A percentile compares a stretch with the other conserved stretches of the same genome.
Evolutionary conservation across 2,113 vertebrate species (phyloP).

Genomic region (Danionella cerebrum): DNA sequence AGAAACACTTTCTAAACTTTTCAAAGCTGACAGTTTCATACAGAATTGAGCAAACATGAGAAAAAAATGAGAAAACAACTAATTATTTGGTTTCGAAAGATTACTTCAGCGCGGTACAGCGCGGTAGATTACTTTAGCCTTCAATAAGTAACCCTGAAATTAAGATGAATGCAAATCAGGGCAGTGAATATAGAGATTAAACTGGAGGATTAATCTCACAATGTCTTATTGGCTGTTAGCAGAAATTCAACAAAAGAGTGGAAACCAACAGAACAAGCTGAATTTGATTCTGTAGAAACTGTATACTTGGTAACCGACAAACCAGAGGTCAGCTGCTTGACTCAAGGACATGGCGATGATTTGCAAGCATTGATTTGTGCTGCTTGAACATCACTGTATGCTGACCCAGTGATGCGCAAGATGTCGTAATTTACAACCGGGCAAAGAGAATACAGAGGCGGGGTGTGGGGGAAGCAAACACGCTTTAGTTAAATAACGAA

Average conservation of each 20-base stretch:
- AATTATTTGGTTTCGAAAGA: slow-evolving; percentile 32
- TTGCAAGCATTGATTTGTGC: too few species aligned
- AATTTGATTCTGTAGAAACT: background rate
- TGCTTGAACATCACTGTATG: too few species aligned
- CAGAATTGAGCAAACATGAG: slow-evolving; percentile 23
- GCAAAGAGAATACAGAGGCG: too few species aligned
- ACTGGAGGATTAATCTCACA: background rate
- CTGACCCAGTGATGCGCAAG: too few species aligned
- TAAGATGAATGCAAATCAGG: slow-evolving; percentile 36
- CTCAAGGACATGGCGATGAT: background rate
- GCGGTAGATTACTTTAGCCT: slow-evolving; percentile 22
- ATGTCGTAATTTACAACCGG: too few species aligned
- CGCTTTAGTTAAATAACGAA: too few species aligned
- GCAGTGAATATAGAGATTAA: slow-evolving; percentile 15
- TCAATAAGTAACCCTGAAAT: slow-evolving; percentile 33
- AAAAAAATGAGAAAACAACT: slow-evolving; percentile 10
- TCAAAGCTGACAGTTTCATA: slow-evolving; percentile 20
- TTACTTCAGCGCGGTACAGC: slow-evolving; percentile 4
- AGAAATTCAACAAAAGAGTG: slow-evolving; percentile 1
- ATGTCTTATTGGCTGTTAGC: background rate
- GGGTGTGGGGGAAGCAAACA: too few species aligned
- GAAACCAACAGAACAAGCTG: background rate
- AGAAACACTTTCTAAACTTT: slow-evolving; percentile 35
- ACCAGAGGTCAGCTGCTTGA: background rate
- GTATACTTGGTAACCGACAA: background rate